Evolutionary conservation across 2,113 vertebrate species (phyloP).

Genomic region (Pelvicachromis taeniatus): DNA sequence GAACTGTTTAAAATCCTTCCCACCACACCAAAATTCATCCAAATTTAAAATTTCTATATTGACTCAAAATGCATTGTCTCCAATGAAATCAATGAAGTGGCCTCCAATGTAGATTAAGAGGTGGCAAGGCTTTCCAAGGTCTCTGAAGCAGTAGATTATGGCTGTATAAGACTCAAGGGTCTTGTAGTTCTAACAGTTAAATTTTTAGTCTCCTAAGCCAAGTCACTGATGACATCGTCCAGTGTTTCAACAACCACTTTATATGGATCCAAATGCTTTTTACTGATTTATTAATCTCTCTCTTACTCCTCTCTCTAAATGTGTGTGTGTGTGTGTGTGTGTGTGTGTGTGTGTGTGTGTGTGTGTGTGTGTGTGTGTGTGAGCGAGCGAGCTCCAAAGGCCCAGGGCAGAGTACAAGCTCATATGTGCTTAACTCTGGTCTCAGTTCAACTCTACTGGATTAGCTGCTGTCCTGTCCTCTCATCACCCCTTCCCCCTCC

Average conservation of each 20-base stretch:
- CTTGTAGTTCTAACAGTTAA: not conserved
- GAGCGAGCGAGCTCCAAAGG: not conserved
- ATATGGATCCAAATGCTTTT: conserved; percentile 15
- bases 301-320: not conserved
- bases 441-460: conserved; percentile 48
- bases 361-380: not conserved
- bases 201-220: not conserved
- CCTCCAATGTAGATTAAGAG: not conserved
- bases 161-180: not conserved
- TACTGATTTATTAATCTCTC: conserved; percentile 29
- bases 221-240: conserved; percentile 15
- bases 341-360: not conserved
- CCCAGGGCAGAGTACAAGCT: conserved; percentile 41
- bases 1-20: not conserved
- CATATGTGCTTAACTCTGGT: conserved; percentile 55
- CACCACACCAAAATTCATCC: not conserved
- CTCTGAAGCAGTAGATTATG: not conserved
- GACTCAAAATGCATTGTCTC: not conserved
- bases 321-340: not conserved
- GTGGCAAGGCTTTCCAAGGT: not conserved
- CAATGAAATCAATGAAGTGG: not conserved
- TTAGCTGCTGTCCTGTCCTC: conserved; percentile 45
- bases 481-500: not conserved
- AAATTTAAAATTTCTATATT: not conserved
- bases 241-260: not conserved